These are phyloP conservation scores for Heliothis peltigera DNA, from an alignment of 2,888 invertebrate genomes.

Conservation along the genomic window DNA sequence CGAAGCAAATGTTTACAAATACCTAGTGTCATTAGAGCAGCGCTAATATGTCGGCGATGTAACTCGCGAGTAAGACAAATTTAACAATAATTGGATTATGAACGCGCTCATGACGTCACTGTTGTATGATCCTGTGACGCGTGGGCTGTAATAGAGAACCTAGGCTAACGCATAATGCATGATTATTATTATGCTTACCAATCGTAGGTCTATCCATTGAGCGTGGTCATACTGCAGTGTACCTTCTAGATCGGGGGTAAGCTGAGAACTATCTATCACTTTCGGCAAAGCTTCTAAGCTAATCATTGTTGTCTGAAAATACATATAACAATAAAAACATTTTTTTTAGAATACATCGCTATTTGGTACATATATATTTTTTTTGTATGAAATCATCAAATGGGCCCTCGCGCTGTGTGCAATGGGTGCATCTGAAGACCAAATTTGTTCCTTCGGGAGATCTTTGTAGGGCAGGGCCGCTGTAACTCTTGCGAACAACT, in stretches of 20 bases:
- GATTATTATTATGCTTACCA: slow-evolving; percentile 82
- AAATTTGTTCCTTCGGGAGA: too few species aligned
- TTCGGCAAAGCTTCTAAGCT: slow-evolving; percentile 98
- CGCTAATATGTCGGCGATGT: slow-evolving; percentile 20
- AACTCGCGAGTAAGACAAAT: slow-evolving; percentile 28
- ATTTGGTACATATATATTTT: too few species aligned
- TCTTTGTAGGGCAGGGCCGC: too few species aligned
- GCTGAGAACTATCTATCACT: slow-evolving; percentile 97
- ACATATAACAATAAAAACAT: slow-evolving; percentile 7
- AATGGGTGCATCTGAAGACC: too few species aligned
- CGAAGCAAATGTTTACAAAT: slow-evolving; percentile 33
- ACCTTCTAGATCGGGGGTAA: slow-evolving; percentile 98
- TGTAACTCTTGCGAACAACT: too few species aligned
- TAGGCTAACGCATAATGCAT: slow-evolving; percentile 17
- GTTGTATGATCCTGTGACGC: slow-evolving; percentile 33
- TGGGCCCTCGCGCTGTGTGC: too few species aligned
- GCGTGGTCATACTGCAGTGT: slow-evolving; percentile 98
- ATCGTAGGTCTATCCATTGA: slow-evolving; percentile 98
- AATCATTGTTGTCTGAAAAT: slow-evolving; percentile 96
- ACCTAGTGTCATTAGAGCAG: slow-evolving; percentile 33
- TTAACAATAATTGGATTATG: slow-evolving; percentile 43
- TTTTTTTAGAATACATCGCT: background rate
- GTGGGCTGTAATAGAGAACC: slow-evolving; percentile 35
- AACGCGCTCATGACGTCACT: slow-evolving; percentile 46
- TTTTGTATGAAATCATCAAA: too few species aligned